phyloP scores from a whole-genome alignment of 2,113 vertebrate genomes.

The Antennarius striatus region DNA sequence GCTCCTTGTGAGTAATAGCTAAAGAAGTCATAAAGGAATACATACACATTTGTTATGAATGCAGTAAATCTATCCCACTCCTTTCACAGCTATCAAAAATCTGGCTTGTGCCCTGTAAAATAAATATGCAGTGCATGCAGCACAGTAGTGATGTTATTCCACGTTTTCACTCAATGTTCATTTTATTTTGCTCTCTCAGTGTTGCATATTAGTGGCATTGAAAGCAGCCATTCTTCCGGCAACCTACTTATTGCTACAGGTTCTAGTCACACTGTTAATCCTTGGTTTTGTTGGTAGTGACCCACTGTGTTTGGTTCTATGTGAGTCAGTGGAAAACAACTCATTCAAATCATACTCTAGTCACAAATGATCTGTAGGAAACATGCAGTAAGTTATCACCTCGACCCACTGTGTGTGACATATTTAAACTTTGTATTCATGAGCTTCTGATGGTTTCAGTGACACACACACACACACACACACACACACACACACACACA shows the following conservation, averaged over 20 bases:
- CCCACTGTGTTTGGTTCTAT: constrained; percentile 42
- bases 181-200: constrained; percentile 45
- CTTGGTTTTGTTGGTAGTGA: constrained; percentile 24
- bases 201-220: constrained; percentile 53
- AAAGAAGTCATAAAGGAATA: constrained; percentile 78
- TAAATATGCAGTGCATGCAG: constrained; percentile 55
- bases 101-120: constrained; percentile 54
- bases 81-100: constrained; percentile 66
- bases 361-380: neutral
- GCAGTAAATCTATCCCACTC: constrained; percentile 71
- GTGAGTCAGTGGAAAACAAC: constrained; percentile 15
- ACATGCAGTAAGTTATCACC: neutral
- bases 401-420: neutral
- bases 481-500: constrained; percentile 14
- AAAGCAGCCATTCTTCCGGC: constrained; percentile 25
- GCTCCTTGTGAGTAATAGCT: constrained; percentile 78
- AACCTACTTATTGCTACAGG: constrained; percentile 36
- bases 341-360: neutral
- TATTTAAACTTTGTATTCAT: constrained; percentile 38
- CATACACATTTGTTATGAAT: constrained; percentile 73
- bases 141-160: constrained; percentile 41
- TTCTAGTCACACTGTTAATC: constrained; percentile 21
- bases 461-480: constrained; percentile 21
- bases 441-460: constrained; percentile 53
- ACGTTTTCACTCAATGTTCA: constrained; percentile 36